Base-by-base conservation (phyloP, 2,888 invertebrate species). In the Eupeodes latifasciatus region DNA sequence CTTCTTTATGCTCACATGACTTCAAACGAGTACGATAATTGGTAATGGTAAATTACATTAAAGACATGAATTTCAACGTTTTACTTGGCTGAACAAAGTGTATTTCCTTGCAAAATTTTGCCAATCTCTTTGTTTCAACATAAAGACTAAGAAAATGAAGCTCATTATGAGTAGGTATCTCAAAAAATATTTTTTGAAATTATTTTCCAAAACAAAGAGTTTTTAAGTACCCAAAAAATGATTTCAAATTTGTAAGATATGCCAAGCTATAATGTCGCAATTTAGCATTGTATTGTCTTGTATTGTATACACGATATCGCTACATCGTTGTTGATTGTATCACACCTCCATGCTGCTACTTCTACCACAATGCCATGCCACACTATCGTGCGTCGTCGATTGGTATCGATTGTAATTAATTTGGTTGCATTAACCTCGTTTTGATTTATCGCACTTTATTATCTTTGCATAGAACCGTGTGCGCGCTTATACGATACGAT, bases 361-460 rank as follows among this genome's bases (percentile, higher is more conserved):
- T 5, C 40, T 40, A 4, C 40, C 40, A 40, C 40, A 0, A 40
- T 0, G 27, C 40, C 40, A 9, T 4, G 5, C 40, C 40, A 5
- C 40, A 9, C 40, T 40, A 9, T 9, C 40, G 27, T 27, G 27
- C 27, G 40, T 7, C 5, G 49, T 40, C 49, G 81, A 81, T 85
- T 78, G 51, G 11, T 80, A 80, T 87, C 84, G 76, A 87, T 87
- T 80, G 87, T 62, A 77, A 87, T 87, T 83, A 80, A 87, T 83
- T 83, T 62, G 72, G 67, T 79, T 47, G 75, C 66, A 66, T 80
- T 87, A 87, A 80, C 83, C 76, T 62, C 72, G 34, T 87, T 87
- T 87, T 87, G 87, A 83, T 87, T 83, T 84, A 87, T 87, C 87
- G 61, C 59, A 72, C 59, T 76, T 64, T 76, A 77, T 85, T 85